Evolutionary conservation across 2,113 vertebrate species (phyloP), one percentile per base, ranked within the genome.

Genomic region (Tragelaphus buxtoni): DNA sequence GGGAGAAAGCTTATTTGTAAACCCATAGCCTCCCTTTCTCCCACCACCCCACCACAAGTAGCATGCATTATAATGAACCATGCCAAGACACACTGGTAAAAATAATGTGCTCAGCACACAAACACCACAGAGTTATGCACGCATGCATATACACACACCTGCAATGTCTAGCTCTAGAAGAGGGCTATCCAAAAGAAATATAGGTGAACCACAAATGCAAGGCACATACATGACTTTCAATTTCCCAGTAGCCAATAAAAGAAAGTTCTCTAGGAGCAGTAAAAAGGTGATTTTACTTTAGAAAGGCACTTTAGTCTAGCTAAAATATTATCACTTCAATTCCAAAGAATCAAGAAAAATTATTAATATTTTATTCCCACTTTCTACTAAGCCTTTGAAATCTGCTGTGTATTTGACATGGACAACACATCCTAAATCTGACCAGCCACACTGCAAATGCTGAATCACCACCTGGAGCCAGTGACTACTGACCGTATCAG

Each of bases 281-380:
- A 95, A 92, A 95, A 74, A 96, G 20, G 49, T 81, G n/a, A 94
- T 96, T 95, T 9, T 80, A 47, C 72, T 79, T 93, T 96, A 65
- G 39, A 90, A 89, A 61, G 39, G 69, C 81, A 30, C 76, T 82
- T 42, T 91, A 69, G 89, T 28, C 20, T 79, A 53, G 56, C 30
- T 45, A 93, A 88, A 93, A 95, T 84, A 85, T n/a, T 92, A 83
- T 51, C 47, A 61, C 89, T 92, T 92, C 28, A 63, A 56, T 63
- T 86, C 79, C 86, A 74, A 87, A 22, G 47, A 74, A 82, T 26
- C 49, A 95, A 88, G 60, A 58, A 85, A 84, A 90, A 83, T 55
- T 79, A 74, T 8, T 95, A 60, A 35, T 82, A 86, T 51, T 30
- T 76, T 28, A 72, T 8, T 72, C 61, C 42, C 76, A n/a, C 22